Percentiles rank a stretch among this genome's conserved stretches.
These are phyloP conservation scores for Zophobas morio DNA, from an alignment of 1,140 invertebrate genomes.

Conservation along the genomic window DNA sequence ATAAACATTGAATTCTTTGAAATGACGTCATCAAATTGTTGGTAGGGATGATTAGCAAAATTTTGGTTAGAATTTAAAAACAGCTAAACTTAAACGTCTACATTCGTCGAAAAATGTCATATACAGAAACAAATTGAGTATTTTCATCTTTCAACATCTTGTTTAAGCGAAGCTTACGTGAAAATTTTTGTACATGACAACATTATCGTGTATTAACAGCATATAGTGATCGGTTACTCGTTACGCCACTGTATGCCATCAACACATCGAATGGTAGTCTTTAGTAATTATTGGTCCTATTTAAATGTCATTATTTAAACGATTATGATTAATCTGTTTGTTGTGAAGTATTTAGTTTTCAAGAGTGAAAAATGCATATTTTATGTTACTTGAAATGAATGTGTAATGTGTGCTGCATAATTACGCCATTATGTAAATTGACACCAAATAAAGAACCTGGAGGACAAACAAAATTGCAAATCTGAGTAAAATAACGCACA, in stretches of 20 bases:
- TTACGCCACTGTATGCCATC: not conserved
- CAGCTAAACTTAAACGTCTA: too few species aligned
- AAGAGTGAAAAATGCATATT: slow-evolving; percentile 2
- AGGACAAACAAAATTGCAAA: slow-evolving; percentile 33
- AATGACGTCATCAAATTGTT: too few species aligned
- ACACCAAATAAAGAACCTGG: slow-evolving; percentile 41
- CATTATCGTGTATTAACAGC: too few species aligned
- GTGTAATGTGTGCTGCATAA: slow-evolving; percentile 23
- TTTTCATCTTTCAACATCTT: too few species aligned
- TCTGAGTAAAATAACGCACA: not conserved
- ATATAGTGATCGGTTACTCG: too few species aligned
- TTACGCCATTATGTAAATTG: slow-evolving; percentile 6
- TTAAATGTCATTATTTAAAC: slow-evolving; percentile 36
- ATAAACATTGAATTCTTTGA: too few species aligned
- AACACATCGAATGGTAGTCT: not conserved
- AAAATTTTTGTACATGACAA: too few species aligned
- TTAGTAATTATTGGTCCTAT: slow-evolving; percentile 14
- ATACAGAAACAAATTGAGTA: too few species aligned
- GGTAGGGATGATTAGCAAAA: too few species aligned
- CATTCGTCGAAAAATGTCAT: too few species aligned
- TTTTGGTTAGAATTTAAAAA: too few species aligned
- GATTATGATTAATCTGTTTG: slow-evolving; percentile 31
- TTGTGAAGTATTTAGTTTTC: slow-evolving; percentile 3
- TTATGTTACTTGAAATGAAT: slow-evolving; percentile 6
- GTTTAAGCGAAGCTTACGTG: too few species aligned